A percentile compares a stretch with the other conserved stretches of the same genome.
Conservation (phyloP, 1,140 invertebrate species). For the Hypothenemus hampei region DNA sequence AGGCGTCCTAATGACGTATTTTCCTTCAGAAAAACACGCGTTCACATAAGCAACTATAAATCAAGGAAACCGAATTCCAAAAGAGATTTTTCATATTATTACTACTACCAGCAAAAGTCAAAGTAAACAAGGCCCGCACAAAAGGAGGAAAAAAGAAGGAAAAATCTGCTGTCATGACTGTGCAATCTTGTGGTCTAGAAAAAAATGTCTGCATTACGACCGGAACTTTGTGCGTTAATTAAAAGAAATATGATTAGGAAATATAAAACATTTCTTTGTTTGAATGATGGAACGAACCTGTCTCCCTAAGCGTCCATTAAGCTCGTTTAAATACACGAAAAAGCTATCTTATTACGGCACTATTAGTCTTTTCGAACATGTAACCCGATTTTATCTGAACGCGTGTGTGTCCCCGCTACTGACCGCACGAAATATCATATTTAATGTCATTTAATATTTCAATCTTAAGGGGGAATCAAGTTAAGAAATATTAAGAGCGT, state of each 20-base stretch:
- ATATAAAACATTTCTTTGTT: background rate
- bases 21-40: too few relatives aligned
- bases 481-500: too few relatives aligned
- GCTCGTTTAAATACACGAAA: slow-evolving; percentile 18
- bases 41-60: too few relatives aligned
- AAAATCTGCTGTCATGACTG: background rate
- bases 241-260: background rate
- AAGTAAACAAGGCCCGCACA: background rate
- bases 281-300: slow-evolving; percentile 6
- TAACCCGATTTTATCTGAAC: slow-evolving; percentile 19
- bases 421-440: slow-evolving; percentile 17
- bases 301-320: slow-evolving; percentile 11
- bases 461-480: too few relatives aligned
- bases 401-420: slow-evolving; percentile 11
- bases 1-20: too few relatives aligned
- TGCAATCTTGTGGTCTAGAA: background rate
- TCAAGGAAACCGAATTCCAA: too few relatives aligned
- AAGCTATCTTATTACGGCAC: slow-evolving; percentile 12
- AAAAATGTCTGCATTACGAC: background rate
- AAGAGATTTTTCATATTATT: too few relatives aligned
- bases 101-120: background rate
- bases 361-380: slow-evolving; percentile 12
- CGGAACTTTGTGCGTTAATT: background rate
- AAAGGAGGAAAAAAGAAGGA: background rate
- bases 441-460: slow-evolving; percentile 10